A percentile compares a stretch with the other conserved stretches of the same genome.
Conservation (phyloP, 2,797 vertebrate species). For the Varecia variegata region DNA sequence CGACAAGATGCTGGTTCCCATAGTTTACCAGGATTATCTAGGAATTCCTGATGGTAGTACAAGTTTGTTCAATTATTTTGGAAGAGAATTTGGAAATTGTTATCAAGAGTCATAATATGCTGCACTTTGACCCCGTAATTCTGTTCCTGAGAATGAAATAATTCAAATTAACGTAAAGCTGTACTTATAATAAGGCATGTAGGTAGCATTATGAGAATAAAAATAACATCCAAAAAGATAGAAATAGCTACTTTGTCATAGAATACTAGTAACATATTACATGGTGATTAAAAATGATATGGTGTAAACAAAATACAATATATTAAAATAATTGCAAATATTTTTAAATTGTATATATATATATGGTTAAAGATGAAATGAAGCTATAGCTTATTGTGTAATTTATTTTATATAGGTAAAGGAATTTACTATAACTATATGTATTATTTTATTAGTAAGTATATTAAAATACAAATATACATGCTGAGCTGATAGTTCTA, state of each 20-base stretch:
- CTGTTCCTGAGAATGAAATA: not conserved
- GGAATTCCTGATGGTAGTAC: not conserved
- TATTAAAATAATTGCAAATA: not conserved
- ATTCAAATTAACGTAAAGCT: not conserved
- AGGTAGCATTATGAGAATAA: not conserved
- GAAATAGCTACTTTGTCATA: not conserved
- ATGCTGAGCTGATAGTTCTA: not conserved
- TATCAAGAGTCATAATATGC: not conserved
- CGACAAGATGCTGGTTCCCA: accelerated
- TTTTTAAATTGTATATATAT: not conserved
- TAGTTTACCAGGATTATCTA: accelerated
- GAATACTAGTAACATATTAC: not conserved
- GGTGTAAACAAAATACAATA: not conserved
- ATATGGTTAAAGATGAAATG: not conserved
- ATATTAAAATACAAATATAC: not conserved
- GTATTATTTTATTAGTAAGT: not conserved
- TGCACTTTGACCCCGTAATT: not conserved
- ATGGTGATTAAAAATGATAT: not conserved
- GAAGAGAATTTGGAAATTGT: not conserved
- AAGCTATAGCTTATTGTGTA: not conserved
- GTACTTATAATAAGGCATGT: not conserved
- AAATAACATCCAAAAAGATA: not conserved
- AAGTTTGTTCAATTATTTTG: not conserved
- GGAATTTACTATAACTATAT: not conserved
- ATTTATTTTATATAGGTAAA: not conserved